phyloP scores from a whole-genome alignment of 2,797 vertebrate genomes.

The Poeciliopsis turneri region DNA sequence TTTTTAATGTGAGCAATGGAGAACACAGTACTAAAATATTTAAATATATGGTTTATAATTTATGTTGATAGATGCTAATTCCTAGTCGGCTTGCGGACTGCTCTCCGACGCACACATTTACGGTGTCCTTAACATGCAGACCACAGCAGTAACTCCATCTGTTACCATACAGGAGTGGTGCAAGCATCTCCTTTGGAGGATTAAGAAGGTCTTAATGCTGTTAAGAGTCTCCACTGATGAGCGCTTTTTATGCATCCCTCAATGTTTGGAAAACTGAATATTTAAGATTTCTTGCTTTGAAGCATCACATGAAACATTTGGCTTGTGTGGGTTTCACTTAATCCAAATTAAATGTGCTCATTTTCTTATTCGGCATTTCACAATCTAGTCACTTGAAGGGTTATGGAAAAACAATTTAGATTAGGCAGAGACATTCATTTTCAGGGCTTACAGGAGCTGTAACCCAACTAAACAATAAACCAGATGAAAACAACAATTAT shows the following conservation, averaged over 20 bases:
- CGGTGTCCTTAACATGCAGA: conserved; percentile 17
- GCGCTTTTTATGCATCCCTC: not conserved
- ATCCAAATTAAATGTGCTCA: not conserved
- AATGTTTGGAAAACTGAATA: not conserved
- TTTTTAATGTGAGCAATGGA: conserved; percentile 17
- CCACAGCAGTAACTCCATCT: not conserved
- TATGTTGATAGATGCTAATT: conserved; percentile 61
- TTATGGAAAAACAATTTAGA: not conserved
- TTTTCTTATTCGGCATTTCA: not conserved
- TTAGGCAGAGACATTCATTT: not conserved
- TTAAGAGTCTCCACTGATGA: not conserved
- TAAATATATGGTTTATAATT: conserved; percentile 47
- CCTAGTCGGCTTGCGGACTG: conserved; percentile 24
- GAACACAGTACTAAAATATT: conserved; percentile 31
- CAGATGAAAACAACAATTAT: not conserved
- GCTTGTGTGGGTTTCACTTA: not conserved
- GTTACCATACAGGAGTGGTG: not conserved
- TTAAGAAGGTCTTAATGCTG: not conserved
- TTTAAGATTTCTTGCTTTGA: not conserved
- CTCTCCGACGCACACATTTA: conserved; percentile 26
- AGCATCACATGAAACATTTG: not conserved
- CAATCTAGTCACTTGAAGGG: not conserved
- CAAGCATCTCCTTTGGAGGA: not conserved
- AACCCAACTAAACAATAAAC: not conserved
- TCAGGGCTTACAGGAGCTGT: not conserved